phyloP scores from a whole-genome alignment of 2,888 invertebrate genomes.

The Baccha elongata region DNA sequence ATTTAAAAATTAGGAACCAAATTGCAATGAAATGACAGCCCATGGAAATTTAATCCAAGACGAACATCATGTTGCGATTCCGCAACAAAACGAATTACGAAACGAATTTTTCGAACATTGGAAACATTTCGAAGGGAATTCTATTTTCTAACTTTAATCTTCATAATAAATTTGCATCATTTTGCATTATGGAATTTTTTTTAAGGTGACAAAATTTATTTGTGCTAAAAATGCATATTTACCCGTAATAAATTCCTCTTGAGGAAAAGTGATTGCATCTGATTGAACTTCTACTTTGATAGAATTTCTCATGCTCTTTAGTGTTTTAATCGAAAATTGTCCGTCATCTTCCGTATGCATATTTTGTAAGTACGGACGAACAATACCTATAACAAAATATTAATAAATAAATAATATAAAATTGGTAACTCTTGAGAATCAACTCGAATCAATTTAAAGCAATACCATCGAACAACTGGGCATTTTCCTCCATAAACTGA shows the following conservation, averaged over 20 bases:
- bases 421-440: no score
- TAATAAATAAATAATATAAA: neutral
- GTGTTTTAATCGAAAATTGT: conserved; percentile 55
- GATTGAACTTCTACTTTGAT: conserved; percentile 6
- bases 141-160: no score
- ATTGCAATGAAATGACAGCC: no score
- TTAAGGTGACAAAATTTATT: neutral
- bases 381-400: conserved; percentile 84
- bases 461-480: conserved; percentile 90
- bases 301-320: conserved; percentile 8
- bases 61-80: no score
- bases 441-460: neutral
- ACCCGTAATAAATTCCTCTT: conserved; percentile 22
- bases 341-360: conserved; percentile 79
- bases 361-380: conserved; percentile 87
- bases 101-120: no score
- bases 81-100: no score
- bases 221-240: neutral
- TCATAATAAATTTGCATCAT: no score
- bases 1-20: no score
- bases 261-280: conserved; percentile 13
- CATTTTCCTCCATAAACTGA: conserved; percentile 91
- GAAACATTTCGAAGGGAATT: no score
- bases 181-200: no score
- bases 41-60: no score